Conservation (phyloP, 1,140 invertebrate genomes). For the Cydia splendana region DNA sequence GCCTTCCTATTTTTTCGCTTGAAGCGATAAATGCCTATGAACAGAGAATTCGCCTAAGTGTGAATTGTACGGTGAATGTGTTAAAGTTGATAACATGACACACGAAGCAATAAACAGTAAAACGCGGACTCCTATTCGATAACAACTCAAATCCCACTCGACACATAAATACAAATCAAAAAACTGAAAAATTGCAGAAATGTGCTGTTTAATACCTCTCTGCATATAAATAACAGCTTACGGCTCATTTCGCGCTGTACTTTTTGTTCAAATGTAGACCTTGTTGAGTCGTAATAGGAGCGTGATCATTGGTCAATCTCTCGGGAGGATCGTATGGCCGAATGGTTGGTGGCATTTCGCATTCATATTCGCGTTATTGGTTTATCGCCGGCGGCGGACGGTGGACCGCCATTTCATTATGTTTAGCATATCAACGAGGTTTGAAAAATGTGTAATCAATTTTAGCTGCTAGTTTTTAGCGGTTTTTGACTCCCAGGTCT, state of each 20-base stretch:
- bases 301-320: not conserved
- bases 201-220: not conserved
- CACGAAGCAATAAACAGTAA: not conserved
- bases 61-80: no score
- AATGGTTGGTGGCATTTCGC: not conserved
- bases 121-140: not conserved
- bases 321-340: not conserved
- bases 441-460: not conserved
- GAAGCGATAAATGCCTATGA: no score
- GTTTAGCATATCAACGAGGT: not conserved
- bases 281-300: not conserved
- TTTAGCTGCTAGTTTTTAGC: no score
- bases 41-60: no score
- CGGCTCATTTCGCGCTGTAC: not conserved
- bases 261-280: conserved; percentile 6
- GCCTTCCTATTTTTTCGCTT: no score
- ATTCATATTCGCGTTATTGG: conserved; percentile 28
- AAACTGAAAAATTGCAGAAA: not conserved
- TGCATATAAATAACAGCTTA: conserved; percentile 2
- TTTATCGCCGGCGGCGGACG: not conserved
- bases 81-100: not conserved
- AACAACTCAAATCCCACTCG: not conserved
- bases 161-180: conserved; percentile 27
- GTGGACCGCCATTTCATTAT: conserved; percentile 3
- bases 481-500: no score